Evolutionary conservation across 2,888 invertebrate genomes (phyloP), one percentile per base, ranked within the genome.

Genomic region (Ophonus ardosiacus): DNA sequence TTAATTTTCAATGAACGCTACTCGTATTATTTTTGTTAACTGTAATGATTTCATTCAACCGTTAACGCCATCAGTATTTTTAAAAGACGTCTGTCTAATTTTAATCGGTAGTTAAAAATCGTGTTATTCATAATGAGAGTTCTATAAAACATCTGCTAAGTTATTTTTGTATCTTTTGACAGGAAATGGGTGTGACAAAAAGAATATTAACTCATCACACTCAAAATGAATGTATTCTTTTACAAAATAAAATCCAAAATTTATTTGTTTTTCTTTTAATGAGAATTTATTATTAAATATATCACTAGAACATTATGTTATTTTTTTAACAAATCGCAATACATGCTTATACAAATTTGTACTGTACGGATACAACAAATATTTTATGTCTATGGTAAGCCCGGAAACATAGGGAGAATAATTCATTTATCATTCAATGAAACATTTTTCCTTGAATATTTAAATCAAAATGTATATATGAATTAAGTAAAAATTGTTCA

Each of bases 1-100:
- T 63, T 63, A 68, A 38, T 68, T 68, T 38, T 68, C 68, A 68
- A 68, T 68, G 68, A 68, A 31, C 38, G 65, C 31, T 31, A 68
- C 31, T 31, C 6, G 68, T n/a, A 38, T 38, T 38, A 68, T 15
- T 68, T 68, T 38, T 38, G 68, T 38, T 38, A 38, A 68, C 68
- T 38, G 15, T n/a, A 31, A 24, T 68, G 68, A 68, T 38, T 63
- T 63, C 24, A 63, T 63, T 68, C 38, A 38, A 65, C n/a, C n/a
- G 68, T 31, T 31, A 68, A 68, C 68, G 68, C n/a, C 68, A 68
- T 68, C 68, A 68, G 38, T 68, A 68, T 68, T 68, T 68, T 68
- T 68, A 63, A 61, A 63, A 63, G 63, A 68, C 38, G n/a, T 7
- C 65, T 68, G 38, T 38, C 38, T 68, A 68, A 68, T 68, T 68